Evolutionary conservation across 2,797 vertebrate genomes (phyloP).

Genomic region (Neoniphon sammara): DNA sequence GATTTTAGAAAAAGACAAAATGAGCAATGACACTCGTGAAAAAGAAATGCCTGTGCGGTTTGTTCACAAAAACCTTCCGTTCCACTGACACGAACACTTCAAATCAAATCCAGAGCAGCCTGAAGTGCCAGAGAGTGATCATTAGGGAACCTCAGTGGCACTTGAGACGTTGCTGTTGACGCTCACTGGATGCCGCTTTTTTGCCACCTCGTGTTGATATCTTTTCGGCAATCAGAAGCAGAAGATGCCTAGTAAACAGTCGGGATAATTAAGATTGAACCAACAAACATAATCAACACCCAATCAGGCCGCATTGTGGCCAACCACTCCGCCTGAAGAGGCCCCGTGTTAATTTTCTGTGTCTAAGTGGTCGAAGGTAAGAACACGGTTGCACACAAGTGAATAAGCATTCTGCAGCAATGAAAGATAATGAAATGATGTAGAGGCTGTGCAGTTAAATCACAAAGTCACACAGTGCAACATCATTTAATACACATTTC

Average conservation of each 20-base stretch:
- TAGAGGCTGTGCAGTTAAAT: neutral
- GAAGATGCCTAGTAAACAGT: conserved; percentile 48
- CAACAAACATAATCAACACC: conserved; percentile 73
- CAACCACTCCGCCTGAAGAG: conserved; percentile 47
- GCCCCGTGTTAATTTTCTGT: conserved; percentile 29
- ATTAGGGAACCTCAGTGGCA: conserved; percentile 59
- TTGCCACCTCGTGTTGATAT: conserved; percentile 39
- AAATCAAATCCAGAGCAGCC: conserved; percentile 58
- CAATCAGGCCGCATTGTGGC: conserved; percentile 71
- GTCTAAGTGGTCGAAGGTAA: conserved; percentile 20
- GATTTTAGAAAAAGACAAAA: conserved; percentile 11
- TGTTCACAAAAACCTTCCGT: conserved; percentile 18
- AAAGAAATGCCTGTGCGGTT: conserved; percentile 17
- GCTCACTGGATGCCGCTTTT: conserved; percentile 33
- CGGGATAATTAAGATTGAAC: conserved; percentile 67
- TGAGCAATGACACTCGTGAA: conserved; percentile 7
- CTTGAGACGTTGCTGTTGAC: conserved; percentile 56
- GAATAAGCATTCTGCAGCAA: conserved; percentile 5
- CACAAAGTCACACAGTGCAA: neutral
- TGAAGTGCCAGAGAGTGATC: conserved; percentile 59
- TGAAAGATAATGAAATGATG: neutral
- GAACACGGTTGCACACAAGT: conserved; percentile 11
- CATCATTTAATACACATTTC: too few species aligned
- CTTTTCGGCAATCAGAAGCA: conserved; percentile 59
- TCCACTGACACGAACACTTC: conserved; percentile 26